Conservation (phyloP, 2,113 vertebrate genomes). For the western clawed frog (Xenopus tropicalis) region UCB_Xtro_10.0 CM004447.2:123226501-123227000, state of each 20-base stretch:
- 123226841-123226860: too few species aligned
- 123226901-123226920: too few species aligned
- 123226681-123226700: not conserved
- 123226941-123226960: too few species aligned
- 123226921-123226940: too few species aligned
- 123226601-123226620: constrained; percentile 19
- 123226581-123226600: constrained; percentile 20
- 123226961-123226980: too few species aligned
- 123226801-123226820: too few species aligned
- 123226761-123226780: not conserved
- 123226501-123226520: constrained; percentile 33
- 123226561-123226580: constrained; percentile 33
- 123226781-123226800: not conserved
- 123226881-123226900: too few species aligned
- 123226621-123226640: constrained; percentile 10
- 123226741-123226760: constrained; percentile 19
- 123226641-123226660: constrained; percentile 25
- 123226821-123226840: too few species aligned
- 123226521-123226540: constrained; percentile 20
- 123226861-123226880: too few species aligned
- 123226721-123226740: not conserved
- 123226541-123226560: constrained; percentile 35
- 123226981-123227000: too few species aligned
- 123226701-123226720: too few species aligned
- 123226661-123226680: constrained; percentile 33